These are phyloP conservation scores for Apomyelois bistriatella DNA, from an alignment of 2,888 invertebrate genomes.

Conservation along the genomic window DNA sequence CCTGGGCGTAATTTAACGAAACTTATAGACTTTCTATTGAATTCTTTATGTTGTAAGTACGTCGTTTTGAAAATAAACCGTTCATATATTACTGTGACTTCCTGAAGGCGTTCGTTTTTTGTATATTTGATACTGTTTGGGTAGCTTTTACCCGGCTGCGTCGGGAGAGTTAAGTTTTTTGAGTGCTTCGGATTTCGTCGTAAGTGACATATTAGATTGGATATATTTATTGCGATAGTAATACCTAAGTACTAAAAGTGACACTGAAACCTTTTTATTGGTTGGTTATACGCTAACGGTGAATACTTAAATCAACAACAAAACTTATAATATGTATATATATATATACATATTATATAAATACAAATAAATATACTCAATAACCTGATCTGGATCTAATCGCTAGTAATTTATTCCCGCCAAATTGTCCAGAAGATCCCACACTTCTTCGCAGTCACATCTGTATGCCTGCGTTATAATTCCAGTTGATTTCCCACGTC, in stretches of 20 bases:
- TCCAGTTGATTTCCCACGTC: slow-evolving; percentile 36
- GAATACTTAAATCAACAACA: too few species aligned
- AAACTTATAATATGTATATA: too few species aligned
- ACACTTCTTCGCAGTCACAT: neutral
- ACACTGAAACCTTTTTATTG: too few species aligned
- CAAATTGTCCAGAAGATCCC: neutral
- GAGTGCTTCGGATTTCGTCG: neutral
- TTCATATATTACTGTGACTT: slow-evolving; percentile 1
- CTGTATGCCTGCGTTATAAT: slow-evolving; percentile 23
- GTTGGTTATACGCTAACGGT: too few species aligned
- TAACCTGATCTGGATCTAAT: too few species aligned
- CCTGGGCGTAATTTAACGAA: slow-evolving; percentile 16
- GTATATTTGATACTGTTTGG: neutral
- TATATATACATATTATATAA: too few species aligned
- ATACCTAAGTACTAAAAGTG: too few species aligned
- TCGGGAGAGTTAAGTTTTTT: neutral
- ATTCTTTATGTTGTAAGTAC: slow-evolving; percentile 15
- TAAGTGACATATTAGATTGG: too few species aligned
- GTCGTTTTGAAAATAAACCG: slow-evolving; percentile 14
- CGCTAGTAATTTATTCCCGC: too few species aligned
- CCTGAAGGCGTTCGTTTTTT: neutral
- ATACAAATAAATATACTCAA: too few species aligned
- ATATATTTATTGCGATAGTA: too few species aligned
- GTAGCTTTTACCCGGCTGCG: neutral
- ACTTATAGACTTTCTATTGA: slow-evolving; percentile 19